phyloP scores from a whole-genome alignment of 2,113 vertebrate genomes.

The Diadophis punctatus region DNA sequence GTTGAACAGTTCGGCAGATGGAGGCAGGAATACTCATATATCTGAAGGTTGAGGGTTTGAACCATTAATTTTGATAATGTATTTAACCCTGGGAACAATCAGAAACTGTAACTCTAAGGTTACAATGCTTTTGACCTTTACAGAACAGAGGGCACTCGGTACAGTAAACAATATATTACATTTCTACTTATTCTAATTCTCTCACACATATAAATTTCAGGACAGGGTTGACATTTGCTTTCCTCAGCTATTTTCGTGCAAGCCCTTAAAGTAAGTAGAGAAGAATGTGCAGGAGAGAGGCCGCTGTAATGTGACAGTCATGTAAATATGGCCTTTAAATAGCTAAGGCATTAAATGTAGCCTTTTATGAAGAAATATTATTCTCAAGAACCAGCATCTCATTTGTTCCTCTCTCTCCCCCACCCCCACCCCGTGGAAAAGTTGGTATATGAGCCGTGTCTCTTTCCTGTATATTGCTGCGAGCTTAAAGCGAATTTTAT shows the following conservation, averaged over 20 bases:
- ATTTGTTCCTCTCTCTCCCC: constrained; percentile 27
- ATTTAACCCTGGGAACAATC: constrained; percentile 96
- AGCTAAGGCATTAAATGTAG: constrained; percentile 62
- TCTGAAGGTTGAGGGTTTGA: constrained; percentile 82
- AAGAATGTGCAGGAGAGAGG: constrained; percentile 68
- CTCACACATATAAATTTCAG: constrained; percentile 82
- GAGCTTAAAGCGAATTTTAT: constrained; percentile 55
- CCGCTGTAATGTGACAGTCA: constrained; percentile 65
- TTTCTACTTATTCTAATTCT: constrained; percentile 87
- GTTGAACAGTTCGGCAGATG: constrained; percentile 82
- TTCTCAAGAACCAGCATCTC: constrained; percentile 59
- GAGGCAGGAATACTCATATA: constrained; percentile 83
- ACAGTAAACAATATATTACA: constrained; percentile 91
- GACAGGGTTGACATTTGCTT: constrained; percentile 87
- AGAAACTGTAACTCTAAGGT: constrained; percentile 85
- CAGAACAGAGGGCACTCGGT: constrained; percentile 73
- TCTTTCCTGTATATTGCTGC: constrained; percentile 37
- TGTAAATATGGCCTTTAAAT: constrained; percentile 72
- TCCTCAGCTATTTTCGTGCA: constrained; percentile 78
- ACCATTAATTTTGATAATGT: constrained; percentile 95
- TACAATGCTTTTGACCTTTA: constrained; percentile 84
- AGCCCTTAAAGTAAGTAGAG: constrained; percentile 71
- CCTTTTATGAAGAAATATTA: constrained; percentile 70
- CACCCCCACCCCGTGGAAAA: constrained; percentile 34
- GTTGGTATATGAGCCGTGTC: constrained; percentile 44